phyloP scores from a whole-genome alignment of 2,797 vertebrate genomes.

The Trachurus trachurus region DNA sequence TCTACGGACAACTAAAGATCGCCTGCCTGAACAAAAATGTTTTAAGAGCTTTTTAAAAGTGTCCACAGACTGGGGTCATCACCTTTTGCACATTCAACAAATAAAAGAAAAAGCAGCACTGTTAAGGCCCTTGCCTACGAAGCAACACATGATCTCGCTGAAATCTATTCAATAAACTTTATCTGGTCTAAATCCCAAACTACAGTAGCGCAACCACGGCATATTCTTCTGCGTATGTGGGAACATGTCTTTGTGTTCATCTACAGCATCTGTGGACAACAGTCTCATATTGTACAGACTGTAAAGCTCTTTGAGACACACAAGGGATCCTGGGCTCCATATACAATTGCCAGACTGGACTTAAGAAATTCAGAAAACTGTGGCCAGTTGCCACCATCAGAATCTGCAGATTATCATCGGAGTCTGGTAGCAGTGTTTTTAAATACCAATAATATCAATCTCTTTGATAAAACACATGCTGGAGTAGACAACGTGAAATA shows the following conservation, averaged over 20 bases:
- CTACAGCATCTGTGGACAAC: background rate
- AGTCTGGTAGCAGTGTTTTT: conserved; percentile 20
- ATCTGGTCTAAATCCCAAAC: background rate
- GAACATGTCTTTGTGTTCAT: background rate
- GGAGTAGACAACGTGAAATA: conserved; percentile 29
- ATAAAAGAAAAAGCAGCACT: background rate
- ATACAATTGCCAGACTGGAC: background rate
- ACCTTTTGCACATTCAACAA: conserved; percentile 34
- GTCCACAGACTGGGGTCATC: background rate
- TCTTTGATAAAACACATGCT: conserved; percentile 12
- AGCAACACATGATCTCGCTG: background rate
- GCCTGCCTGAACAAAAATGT: no score
- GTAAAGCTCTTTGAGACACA: background rate
- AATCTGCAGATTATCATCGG: background rate
- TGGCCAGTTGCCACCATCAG: background rate
- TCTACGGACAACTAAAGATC: no score
- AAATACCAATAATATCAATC: background rate
- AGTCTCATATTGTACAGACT: background rate
- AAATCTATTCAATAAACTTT: background rate
- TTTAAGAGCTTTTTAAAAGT: no score
- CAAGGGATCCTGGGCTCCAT: background rate
- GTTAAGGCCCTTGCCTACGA: background rate
- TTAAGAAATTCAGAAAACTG: background rate
- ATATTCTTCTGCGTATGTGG: no score
- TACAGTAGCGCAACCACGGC: background rate